Base-by-base conservation (phyloP, 2,888 invertebrate genomes). In the Drosophila hamatofila region DNA sequence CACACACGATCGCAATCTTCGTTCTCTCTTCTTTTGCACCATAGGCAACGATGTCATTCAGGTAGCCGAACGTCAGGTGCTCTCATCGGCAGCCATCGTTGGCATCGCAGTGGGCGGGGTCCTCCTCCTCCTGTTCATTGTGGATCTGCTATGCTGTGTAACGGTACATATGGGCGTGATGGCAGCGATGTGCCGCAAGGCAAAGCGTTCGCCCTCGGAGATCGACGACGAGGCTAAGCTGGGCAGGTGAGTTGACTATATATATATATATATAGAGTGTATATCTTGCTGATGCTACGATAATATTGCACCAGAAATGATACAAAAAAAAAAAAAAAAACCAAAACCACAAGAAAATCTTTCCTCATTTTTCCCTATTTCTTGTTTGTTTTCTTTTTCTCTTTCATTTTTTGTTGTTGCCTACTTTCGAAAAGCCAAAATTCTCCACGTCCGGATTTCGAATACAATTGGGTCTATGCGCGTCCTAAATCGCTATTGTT, bases 51-150 rank as follows among this genome's bases (percentile, higher is more conserved):
- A 93, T 83, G 89, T 93, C 21, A 92, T 93, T 63, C 90, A 92
- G 83, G 78, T 91, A 59, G 92, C 92, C 7, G 91, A 92, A 49
- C 90, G 90, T 39, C 92, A 87, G 68, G 91, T 91, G 1, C 84
- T 93, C 21, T 92, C 92, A 12, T 93, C 93, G 35, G 95, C 95
- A 16, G 95, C 96, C 65, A 97, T 98, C 86, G 96, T 98, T 83
- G 97, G 97, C 74, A 95, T 98, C 83, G 97, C 98, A 37, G 94
- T 98, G 69, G 96, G 96, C 46, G 96, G 97, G 52, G 95, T 98
- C 51, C 94, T 97, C 57, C 93, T 97, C 78, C 94, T 98, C 75
- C 94, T 98, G 72, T 93, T 98, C 84, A 94, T 98, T 77, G 95
- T 98, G 83, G 98, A 99, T 92, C 94, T 98, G 11, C 94, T 97